Evolutionary conservation across 2,797 vertebrate genomes (phyloP).

Genomic region (Toxotes lorentzi): DNA sequence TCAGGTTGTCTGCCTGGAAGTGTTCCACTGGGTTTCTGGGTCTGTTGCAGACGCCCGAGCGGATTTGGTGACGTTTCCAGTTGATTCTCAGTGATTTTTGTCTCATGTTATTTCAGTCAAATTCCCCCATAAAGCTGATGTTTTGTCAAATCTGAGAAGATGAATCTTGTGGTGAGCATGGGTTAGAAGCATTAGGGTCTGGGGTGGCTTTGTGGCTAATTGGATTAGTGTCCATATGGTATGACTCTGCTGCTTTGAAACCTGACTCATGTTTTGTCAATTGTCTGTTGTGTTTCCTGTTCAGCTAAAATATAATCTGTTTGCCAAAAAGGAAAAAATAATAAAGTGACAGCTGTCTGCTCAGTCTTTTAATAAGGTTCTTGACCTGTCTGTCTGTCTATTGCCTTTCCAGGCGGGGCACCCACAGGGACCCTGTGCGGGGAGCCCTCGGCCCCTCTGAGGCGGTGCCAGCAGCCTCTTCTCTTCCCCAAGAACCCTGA

Average conservation of each 20-base stretch:
- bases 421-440: conserved; percentile 86
- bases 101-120: conserved; percentile 39
- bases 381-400: conserved; percentile 26
- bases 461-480: conserved; percentile 85
- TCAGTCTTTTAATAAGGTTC: not conserved
- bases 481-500: conserved; percentile 83
- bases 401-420: conserved; percentile 69
- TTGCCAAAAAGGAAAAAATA: not conserved
- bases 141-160: conserved; percentile 56
- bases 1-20: conserved; percentile 66
- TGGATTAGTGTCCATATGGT: conserved; percentile 70
- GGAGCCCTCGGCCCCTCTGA: conserved; percentile 86
- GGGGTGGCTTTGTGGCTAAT: conserved; percentile 57
- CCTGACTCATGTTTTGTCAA: conserved; percentile 64
- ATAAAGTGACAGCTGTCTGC: not conserved
- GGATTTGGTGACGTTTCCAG: conserved; percentile 68
- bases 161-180: conserved; percentile 40
- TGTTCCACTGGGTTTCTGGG: conserved; percentile 62
- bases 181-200: conserved; percentile 41
- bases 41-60: conserved; percentile 55
- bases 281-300: conserved; percentile 50
- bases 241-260: conserved; percentile 62
- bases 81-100: conserved; percentile 58
- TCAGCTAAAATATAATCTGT: conserved; percentile 19
- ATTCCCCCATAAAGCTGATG: conserved; percentile 38